A percentile compares a stretch with the other conserved stretches of the same genome.
phyloP scores from a whole-genome alignment of 2,888 invertebrate genomes.

The Clanis bilineata region DNA sequence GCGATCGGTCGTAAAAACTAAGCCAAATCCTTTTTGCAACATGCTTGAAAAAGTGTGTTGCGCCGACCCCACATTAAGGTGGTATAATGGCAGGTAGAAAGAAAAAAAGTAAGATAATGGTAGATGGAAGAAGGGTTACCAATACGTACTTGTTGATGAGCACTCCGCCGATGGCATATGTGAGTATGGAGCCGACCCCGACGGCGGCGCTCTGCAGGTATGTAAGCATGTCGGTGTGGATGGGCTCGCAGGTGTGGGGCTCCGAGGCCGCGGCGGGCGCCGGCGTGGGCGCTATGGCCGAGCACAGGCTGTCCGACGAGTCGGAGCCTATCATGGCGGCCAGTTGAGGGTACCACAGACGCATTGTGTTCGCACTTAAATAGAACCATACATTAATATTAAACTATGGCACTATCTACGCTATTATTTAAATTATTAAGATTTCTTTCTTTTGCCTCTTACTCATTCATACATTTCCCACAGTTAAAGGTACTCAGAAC shows the following conservation, averaged over 20 bases:
- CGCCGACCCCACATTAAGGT: too few relatives aligned
- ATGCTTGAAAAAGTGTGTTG: too few relatives aligned
- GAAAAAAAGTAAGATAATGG: too few relatives aligned
- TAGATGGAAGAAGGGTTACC: too few relatives aligned
- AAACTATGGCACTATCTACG: too few relatives aligned
- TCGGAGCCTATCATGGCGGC: constrained; percentile 85
- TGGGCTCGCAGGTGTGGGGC: constrained; percentile 47
- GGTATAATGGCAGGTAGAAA: too few relatives aligned
- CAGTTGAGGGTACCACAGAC: constrained; percentile 93
- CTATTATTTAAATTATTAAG: too few relatives aligned
- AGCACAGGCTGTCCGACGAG: constrained; percentile 55
- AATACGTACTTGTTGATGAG: constrained; percentile 65
- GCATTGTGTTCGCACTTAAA: constrained; percentile 88
- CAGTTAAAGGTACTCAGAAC: too few relatives aligned
- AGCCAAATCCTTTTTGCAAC: too few relatives aligned
- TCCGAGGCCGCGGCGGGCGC: constrained; percentile 24
- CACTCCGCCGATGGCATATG: constrained; percentile 82
- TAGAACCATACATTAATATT: too few relatives aligned
- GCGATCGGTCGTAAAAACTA: too few relatives aligned
- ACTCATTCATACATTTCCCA: too few relatives aligned
- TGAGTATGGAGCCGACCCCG: constrained; percentile 82
- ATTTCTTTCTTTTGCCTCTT: background rate
- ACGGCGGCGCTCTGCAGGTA: constrained; percentile 88
- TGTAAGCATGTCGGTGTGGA: constrained; percentile 81
- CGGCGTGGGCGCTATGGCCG: constrained; percentile 56